Evolutionary conservation across 2,888 invertebrate genomes (phyloP).

Genomic region (Eutolmus rufibarbis): DNA sequence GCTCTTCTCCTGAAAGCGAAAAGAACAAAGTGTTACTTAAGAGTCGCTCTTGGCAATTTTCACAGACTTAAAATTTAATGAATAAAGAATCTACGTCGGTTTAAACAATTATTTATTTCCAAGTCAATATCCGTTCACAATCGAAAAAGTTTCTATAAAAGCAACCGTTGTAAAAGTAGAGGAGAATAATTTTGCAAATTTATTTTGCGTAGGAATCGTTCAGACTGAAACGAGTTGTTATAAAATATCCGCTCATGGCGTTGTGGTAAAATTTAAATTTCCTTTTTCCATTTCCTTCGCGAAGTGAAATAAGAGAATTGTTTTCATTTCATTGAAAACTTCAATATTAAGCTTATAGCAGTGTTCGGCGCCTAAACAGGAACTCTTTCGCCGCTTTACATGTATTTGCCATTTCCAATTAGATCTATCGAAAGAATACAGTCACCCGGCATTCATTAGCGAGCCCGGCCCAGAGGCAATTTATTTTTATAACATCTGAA

Average conservation of each 20-base stretch:
- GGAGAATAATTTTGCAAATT: background rate
- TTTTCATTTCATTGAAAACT: background rate
- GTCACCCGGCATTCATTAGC: background rate
- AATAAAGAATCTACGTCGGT: background rate
- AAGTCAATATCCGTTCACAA: background rate
- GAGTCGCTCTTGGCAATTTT: background rate
- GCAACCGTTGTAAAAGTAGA: background rate
- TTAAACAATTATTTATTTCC: background rate
- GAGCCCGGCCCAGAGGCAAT: background rate
- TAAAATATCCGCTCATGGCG: background rate
- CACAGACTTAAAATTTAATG: background rate
- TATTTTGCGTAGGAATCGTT: background rate
- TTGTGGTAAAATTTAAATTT: background rate
- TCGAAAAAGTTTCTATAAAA: background rate
- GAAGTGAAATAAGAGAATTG: background rate
- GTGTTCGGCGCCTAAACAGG: background rate
- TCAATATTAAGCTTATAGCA: background rate
- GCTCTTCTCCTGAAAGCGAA: background rate
- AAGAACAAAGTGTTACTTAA: background rate
- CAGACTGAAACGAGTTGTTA: background rate
- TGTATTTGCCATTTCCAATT: background rate
- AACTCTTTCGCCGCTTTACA: background rate
- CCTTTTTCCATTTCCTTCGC: background rate
- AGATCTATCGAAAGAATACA: background rate
- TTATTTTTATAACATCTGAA: background rate